A percentile compares a stretch with the other conserved stretches of the same genome.
phyloP scores from a whole-genome alignment of 1,140 invertebrate species.

The Zeugodacus cucurbitae region DNA sequence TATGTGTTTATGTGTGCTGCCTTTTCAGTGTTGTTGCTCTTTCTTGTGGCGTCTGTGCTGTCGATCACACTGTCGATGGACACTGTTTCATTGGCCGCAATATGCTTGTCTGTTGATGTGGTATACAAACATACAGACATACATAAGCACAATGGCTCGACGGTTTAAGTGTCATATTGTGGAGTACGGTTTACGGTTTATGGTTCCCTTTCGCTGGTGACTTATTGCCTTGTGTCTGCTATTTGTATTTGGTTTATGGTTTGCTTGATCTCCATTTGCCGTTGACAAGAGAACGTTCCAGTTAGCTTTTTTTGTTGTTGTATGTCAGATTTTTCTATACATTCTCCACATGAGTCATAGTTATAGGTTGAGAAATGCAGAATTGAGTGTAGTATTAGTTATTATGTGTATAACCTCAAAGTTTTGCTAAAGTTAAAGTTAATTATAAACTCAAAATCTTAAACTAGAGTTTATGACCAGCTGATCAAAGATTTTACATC shows the following conservation, averaged over 20 bases:
- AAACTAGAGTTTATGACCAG: too few relatives aligned
- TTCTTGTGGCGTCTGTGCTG: background rate
- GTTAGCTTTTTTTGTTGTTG: background rate
- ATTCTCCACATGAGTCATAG: background rate
- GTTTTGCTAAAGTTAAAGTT: too few relatives aligned
- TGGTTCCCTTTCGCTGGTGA: background rate
- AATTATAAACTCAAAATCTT: too few relatives aligned
- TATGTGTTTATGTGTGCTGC: background rate
- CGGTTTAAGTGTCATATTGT: background rate
- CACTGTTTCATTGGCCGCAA: background rate
- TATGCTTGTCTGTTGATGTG: background rate
- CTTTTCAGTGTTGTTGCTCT: background rate
- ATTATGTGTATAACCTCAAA: too few relatives aligned
- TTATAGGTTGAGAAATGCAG: background rate
- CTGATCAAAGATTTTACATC: too few relatives aligned
- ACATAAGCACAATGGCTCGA: background rate
- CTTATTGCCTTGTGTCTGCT: background rate
- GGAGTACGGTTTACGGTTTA: background rate
- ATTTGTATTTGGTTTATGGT: background rate
- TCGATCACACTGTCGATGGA: background rate
- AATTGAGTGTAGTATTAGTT: background rate
- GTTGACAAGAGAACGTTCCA: too few relatives aligned
- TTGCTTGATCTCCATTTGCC: background rate
- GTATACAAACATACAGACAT: background rate
- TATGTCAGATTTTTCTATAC: background rate